These are phyloP conservation scores for Pinna nobilis DNA, from an alignment of 1,140 invertebrate genomes.

Conservation along the genomic window DNA sequence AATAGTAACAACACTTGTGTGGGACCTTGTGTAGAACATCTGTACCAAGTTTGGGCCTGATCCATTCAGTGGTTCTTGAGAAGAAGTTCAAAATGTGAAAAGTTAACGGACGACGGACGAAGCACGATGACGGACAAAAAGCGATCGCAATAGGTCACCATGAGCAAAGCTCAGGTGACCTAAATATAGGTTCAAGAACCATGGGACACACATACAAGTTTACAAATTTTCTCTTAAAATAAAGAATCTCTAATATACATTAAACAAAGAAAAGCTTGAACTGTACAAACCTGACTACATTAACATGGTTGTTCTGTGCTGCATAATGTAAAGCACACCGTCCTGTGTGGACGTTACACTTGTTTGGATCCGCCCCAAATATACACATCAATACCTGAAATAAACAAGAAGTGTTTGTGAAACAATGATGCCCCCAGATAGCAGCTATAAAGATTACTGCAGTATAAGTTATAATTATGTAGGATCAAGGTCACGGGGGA, in stretches of 20 bases:
- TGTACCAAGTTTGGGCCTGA: no score
- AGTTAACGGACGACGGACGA: neutral
- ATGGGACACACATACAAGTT: constrained; percentile 45
- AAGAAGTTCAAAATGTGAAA: neutral
- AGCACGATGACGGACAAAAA: no score
- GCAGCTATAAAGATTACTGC: no score
- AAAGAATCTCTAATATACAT: constrained; percentile 53
- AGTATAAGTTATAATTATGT: no score
- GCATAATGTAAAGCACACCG: constrained; percentile 66
- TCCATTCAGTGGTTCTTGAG: no score
- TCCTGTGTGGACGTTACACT: constrained; percentile 58
- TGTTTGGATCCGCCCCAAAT: constrained; percentile 67
- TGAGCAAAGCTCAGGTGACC: no score
- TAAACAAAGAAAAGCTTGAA: neutral
- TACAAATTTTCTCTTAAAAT: constrained; percentile 62
- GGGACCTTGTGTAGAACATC: no score
- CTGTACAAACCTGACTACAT: constrained; percentile 60
- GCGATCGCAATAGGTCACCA: no score
- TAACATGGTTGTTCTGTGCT: constrained; percentile 60
- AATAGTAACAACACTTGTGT: neutral
- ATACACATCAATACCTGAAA: constrained; percentile 66
- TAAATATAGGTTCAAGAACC: neutral
- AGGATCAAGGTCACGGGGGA: neutral
- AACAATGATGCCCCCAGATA: no score
- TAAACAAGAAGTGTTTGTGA: no score